Evolutionary conservation across 2,888 invertebrate species (phyloP).

Genomic region (Cactoblastis cactorum): DNA sequence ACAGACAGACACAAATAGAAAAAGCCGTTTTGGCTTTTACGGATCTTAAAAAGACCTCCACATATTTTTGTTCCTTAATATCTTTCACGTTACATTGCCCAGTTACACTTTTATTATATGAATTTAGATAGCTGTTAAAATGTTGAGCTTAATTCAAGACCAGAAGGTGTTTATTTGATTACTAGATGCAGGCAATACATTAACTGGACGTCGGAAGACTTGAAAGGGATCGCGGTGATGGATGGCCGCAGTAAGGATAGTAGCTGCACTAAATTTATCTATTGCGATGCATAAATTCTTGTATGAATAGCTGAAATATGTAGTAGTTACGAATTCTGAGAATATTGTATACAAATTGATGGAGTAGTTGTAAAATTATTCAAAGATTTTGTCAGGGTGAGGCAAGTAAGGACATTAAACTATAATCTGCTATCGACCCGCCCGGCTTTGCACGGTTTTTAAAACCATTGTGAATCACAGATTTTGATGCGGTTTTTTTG

Average conservation of each 20-base stretch:
- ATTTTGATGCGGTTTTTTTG: too few relatives aligned
- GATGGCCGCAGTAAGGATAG: conserved; percentile 1
- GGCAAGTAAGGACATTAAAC: too few relatives aligned
- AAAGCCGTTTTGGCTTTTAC: too few relatives aligned
- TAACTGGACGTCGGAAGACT: conserved; percentile 1
- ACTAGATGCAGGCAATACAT: conserved; percentile 1
- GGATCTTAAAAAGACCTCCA: too few relatives aligned
- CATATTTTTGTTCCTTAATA: too few relatives aligned
- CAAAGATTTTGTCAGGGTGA: too few relatives aligned
- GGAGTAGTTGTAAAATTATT: not conserved
- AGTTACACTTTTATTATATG: too few relatives aligned
- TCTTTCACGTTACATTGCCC: too few relatives aligned
- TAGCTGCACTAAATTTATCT: not conserved
- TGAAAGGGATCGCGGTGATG: conserved; percentile 8
- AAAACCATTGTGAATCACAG: too few relatives aligned
- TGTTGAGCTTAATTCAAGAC: not conserved
- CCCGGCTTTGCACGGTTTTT: too few relatives aligned
- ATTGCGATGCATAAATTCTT: not conserved
- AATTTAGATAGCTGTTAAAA: not conserved
- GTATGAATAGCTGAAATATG: not conserved
- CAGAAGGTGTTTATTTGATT: not conserved
- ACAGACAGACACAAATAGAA: too few relatives aligned
- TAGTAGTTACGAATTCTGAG: not conserved
- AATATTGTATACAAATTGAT: not conserved
- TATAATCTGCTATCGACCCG: too few relatives aligned